phyloP scores from a whole-genome alignment of 2,888 invertebrate species.

The Amiota minor region DNA sequence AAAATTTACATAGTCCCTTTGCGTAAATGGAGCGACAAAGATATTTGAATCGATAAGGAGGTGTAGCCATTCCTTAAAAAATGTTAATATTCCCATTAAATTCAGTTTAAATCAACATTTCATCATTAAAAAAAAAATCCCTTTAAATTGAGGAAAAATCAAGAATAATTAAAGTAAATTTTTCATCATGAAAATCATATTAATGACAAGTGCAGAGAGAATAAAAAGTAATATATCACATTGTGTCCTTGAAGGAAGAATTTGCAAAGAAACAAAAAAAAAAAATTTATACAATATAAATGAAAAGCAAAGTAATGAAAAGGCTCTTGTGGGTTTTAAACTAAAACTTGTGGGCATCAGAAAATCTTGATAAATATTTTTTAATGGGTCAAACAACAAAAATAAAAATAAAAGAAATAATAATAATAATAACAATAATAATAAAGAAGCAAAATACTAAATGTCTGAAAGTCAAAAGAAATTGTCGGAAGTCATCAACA shows the following conservation, averaged over 20 bases:
- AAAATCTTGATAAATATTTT: background rate
- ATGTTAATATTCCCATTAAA: too few species aligned
- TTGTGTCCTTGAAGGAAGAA: conserved; percentile 16
- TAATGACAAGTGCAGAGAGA: background rate
- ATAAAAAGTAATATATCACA: background rate
- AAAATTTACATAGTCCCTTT: too few species aligned
- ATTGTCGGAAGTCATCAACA: conserved; percentile 10
- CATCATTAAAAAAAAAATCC: too few species aligned
- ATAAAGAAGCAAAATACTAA: background rate
- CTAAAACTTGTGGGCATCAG: background rate
- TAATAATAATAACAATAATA: background rate
- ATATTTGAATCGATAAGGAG: too few species aligned
- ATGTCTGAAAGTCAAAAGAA: background rate
- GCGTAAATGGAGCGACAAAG: too few species aligned
- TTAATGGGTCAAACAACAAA: background rate
- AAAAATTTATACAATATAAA: background rate
- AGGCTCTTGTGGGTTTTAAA: background rate
- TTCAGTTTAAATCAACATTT: too few species aligned
- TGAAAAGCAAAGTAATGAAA: background rate
- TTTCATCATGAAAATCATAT: background rate
- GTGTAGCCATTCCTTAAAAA: too few species aligned
- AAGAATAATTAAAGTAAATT: background rate
- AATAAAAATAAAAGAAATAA: background rate
- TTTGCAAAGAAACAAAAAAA: background rate
- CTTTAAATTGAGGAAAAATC: background rate